phyloP scores from a whole-genome alignment of 2,888 invertebrate genomes.

The Pandemis cinnamomeana region DNA sequence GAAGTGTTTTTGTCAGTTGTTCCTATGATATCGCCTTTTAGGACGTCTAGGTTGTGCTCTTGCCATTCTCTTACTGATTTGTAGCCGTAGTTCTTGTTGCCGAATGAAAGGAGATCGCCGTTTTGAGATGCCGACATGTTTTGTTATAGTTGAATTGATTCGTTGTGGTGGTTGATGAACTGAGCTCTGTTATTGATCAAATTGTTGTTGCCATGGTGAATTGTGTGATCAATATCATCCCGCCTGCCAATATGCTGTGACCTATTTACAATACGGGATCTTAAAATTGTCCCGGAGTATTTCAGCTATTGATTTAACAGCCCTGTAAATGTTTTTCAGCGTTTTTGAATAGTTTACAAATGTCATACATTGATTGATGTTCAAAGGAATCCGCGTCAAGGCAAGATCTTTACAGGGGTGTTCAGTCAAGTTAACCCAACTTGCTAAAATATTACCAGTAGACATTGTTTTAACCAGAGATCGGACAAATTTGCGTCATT shows the following conservation, averaged over 20 bases:
- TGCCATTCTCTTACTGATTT: constrained; percentile 71
- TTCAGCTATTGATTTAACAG: too few relatives aligned
- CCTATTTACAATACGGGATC: too few relatives aligned
- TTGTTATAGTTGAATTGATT: not conserved
- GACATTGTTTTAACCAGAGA: too few relatives aligned
- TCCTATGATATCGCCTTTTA: constrained; percentile 75
- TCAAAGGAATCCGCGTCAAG: too few relatives aligned
- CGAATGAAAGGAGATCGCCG: constrained; percentile 71
- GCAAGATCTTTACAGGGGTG: too few relatives aligned
- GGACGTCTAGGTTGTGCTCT: constrained; percentile 66
- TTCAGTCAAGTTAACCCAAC: too few relatives aligned
- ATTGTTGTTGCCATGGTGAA: constrained; percentile 4
- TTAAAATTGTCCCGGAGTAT: too few relatives aligned
- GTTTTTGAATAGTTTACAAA: too few relatives aligned
- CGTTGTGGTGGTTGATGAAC: not conserved
- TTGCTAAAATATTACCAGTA: too few relatives aligned
- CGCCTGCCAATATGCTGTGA: not conserved
- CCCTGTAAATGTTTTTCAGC: too few relatives aligned
- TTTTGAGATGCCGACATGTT: constrained; percentile 66
- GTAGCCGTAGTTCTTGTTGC: constrained; percentile 64
- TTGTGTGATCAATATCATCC: not conserved
- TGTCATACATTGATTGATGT: too few relatives aligned
- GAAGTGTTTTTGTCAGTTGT: constrained; percentile 74
- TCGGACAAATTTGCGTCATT: too few relatives aligned
- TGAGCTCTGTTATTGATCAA: not conserved